A percentile compares a stretch with the other conserved stretches of the same genome.
These are phyloP conservation scores for Scotopteryx bipunctaria DNA, from an alignment of 2,888 invertebrate species.

Conservation along the genomic window DNA sequence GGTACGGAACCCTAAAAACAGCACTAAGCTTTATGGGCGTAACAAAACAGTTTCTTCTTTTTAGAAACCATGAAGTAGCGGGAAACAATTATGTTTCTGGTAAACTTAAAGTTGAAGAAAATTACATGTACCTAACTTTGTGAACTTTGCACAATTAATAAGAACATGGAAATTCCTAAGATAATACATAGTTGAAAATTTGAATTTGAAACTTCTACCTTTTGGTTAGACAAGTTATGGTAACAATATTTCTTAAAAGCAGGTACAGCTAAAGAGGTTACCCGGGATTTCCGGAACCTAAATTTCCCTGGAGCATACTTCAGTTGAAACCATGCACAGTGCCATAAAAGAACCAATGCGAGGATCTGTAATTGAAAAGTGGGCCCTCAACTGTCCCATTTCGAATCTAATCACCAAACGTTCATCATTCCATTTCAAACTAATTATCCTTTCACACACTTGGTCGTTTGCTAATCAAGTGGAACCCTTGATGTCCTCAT, in stretches of 20 bases:
- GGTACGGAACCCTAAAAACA: too few relatives aligned
- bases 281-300: too few relatives aligned
- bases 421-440: slow-evolving; percentile 19
- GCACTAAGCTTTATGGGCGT: too few relatives aligned
- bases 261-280: too few relatives aligned
- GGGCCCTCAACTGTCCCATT: background rate
- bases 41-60: background rate
- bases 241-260: too few relatives aligned
- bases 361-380: background rate
- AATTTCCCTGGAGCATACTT: too few relatives aligned
- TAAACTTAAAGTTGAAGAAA: slow-evolving; percentile 7
- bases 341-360: too few relatives aligned
- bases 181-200: background rate
- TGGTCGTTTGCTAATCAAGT: slow-evolving; percentile 41
- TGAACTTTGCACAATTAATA: slow-evolving; percentile 2
- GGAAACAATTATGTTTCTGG: slow-evolving; percentile 11
- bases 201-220: too few relatives aligned
- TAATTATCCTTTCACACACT: slow-evolving; percentile 25
- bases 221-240: too few relatives aligned
- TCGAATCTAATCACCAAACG: slow-evolving; percentile 12
- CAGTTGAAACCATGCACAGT: background rate
- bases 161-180: background rate
- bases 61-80: background rate
- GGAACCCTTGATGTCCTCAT: slow-evolving; percentile 36
- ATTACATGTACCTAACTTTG: slow-evolving; percentile 8